These are phyloP conservation scores for Setophaga coronata DNA, from an alignment of 2,113 vertebrate species.

Conservation along the genomic window DNA sequence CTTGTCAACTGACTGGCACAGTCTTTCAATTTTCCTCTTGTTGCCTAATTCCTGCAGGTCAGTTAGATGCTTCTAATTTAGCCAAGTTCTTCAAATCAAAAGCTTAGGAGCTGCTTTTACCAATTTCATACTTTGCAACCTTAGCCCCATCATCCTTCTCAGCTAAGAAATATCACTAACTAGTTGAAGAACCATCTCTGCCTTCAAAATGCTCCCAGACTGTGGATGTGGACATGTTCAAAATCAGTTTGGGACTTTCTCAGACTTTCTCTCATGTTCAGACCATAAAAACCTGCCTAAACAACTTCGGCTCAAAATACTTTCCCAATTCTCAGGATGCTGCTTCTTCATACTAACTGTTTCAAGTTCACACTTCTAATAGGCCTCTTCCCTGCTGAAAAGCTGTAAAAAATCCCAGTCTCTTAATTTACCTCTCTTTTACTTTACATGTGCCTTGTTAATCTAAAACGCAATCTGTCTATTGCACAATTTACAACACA, in stretches of 20 bases:
- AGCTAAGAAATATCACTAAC: not conserved
- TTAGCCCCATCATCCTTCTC: not conserved
- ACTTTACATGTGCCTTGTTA: not conserved
- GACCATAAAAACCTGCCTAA: not conserved
- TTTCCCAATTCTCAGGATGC: not conserved
- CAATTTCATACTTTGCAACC: not conserved
- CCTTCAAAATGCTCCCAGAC: not conserved
- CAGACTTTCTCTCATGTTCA: not conserved
- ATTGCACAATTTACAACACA: not conserved
- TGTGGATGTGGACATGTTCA: not conserved
- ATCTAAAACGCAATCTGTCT: rapidly evolving
- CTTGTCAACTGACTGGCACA: not conserved
- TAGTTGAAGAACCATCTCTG: not conserved
- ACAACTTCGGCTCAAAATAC: not conserved
- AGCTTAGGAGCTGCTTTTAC: not conserved
- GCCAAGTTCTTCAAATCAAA: not conserved
- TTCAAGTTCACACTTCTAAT: not conserved
- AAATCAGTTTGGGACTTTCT: not conserved
- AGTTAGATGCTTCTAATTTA: not conserved
- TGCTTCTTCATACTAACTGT: not conserved
- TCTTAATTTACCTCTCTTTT: not conserved
- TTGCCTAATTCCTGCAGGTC: not conserved
- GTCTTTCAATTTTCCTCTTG: not conserved
- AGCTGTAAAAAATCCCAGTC: not conserved
- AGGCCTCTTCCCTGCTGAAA: not conserved